Evolutionary conservation across 1,140 invertebrate species (phyloP).

Genomic region (Ostrea denselamellosa): DNA sequence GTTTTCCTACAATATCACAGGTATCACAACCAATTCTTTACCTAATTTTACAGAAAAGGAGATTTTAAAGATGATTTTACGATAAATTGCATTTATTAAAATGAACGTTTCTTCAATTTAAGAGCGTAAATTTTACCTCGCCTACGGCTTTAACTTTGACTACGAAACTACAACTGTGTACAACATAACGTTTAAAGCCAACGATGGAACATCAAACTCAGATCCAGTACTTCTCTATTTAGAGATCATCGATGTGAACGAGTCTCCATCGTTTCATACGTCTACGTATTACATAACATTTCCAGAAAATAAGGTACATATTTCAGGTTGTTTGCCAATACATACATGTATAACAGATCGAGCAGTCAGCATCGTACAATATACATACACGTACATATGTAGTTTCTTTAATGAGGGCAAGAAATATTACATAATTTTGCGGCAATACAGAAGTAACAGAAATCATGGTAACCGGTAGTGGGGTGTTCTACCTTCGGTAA

Average conservation of each 20-base stretch:
- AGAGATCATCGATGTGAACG: neutral
- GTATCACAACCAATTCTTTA: neutral
- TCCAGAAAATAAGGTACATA: neutral
- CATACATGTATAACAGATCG: too few species aligned
- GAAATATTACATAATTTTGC: too few species aligned
- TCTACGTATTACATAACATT: neutral
- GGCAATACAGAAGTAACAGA: too few species aligned
- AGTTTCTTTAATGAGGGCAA: too few species aligned
- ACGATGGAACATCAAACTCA: neutral
- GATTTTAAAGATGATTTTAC: neutral
- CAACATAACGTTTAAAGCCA: constrained; percentile 9
- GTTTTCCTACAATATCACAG: neutral
- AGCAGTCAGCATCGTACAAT: too few species aligned
- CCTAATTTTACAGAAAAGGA: neutral
- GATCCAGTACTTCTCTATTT: neutral
- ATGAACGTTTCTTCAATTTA: neutral
- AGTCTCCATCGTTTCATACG: neutral
- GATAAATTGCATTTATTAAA: neutral
- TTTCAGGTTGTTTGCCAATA: too few species aligned
- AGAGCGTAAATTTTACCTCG: neutral
- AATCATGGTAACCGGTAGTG: too few species aligned
- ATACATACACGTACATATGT: too few species aligned
- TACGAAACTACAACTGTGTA: neutral
- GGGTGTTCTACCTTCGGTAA: too few species aligned
- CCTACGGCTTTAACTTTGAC: neutral